Percentiles rank a stretch among this genome's conserved stretches.
Conservation (phyloP, 2,888 invertebrate species). For the Pyrrhia umbra region DNA sequence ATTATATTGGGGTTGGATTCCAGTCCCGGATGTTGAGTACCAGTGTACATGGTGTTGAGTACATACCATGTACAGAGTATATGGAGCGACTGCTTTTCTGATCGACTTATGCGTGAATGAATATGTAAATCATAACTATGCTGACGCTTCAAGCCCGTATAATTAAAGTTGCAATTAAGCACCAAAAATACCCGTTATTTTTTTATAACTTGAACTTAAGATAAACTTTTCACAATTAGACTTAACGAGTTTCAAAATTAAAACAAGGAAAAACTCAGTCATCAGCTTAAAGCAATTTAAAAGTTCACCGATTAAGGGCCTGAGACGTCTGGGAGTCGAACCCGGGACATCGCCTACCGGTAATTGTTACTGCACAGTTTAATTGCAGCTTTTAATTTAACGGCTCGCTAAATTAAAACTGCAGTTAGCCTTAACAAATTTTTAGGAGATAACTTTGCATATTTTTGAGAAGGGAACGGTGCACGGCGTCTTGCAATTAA, state of each 20-base stretch:
- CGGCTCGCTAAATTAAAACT: slow-evolving; percentile 69
- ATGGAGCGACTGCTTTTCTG: too few species aligned
- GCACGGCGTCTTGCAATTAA: slow-evolving; percentile 40
- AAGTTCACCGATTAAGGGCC: slow-evolving; percentile 68
- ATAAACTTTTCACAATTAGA: slow-evolving; percentile 48
- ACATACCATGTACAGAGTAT: too few species aligned
- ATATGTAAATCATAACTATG: too few species aligned
- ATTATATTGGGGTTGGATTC: too few species aligned
- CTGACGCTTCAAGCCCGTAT: neutral
- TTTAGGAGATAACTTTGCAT: slow-evolving; percentile 57
- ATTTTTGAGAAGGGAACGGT: slow-evolving; percentile 45
- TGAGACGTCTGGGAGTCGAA: slow-evolving; percentile 67
- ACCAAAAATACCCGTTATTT: neutral
- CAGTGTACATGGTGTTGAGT: too few species aligned
- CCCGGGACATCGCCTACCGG: slow-evolving; percentile 56
- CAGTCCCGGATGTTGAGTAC: too few species aligned
- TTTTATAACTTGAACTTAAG: slow-evolving; percentile 20
- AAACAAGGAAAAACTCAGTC: slow-evolving; percentile 60
- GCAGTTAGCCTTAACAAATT: slow-evolving; percentile 67
- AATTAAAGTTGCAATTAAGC: slow-evolving; percentile 9
- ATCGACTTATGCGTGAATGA: too few species aligned
- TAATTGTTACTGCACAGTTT: slow-evolving; percentile 65
- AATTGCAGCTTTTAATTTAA: slow-evolving; percentile 68
- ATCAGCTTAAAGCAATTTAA: slow-evolving; percentile 64
- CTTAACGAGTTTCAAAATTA: slow-evolving; percentile 56